Evolutionary conservation across 1,140 invertebrate species (phyloP), one percentile per base, ranked within the genome.

Genomic region (Epicauta chinensis): DNA sequence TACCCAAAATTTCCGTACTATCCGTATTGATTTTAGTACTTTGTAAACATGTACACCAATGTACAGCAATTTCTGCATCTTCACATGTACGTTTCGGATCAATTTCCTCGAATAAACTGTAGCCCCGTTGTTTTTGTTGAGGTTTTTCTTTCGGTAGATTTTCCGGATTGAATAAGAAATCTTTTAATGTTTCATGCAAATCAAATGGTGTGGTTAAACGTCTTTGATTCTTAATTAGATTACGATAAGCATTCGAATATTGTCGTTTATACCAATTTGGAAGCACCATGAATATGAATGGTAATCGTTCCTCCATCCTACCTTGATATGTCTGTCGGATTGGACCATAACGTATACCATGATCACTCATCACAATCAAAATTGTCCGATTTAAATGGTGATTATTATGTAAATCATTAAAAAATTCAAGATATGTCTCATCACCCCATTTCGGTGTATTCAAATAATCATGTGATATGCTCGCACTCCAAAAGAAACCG

Each of bases 301-400:
- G 94, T 13, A 97, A 68, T 35, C 92, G 72, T 66, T 96, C 93
- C 70, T 98, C 94, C 51, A 94, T 75, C 66, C 88, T 83, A 0
- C 94, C 94, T 44, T 86, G 81, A 65, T 87, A 85, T 0, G 92
- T 95, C 58, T 80, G 68, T 13, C 88, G 68, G 12, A 92, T 82
- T 2, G 75, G 73, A 1, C 93, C 93, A 75, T 88, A 96, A 17
- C 95, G 71, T 63, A 93, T 84, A 0, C 95, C 94, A 69, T 98
- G 95, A 70, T 98, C 95, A 62, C 91, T 94, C 56, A 93, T 76
- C 12, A 96, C 79, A 16, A 97, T 75, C 0, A 97, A 67, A 58
- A 86, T 71, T 0, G 81, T 82, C 38, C 84, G 77, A 32, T 88
- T 78, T 55, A 86, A 69, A 10, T 77, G 10, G 73, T 71, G 0